phyloP scores from a whole-genome alignment of 2,113 vertebrate genomes.

The Ursus arctos region DNA sequence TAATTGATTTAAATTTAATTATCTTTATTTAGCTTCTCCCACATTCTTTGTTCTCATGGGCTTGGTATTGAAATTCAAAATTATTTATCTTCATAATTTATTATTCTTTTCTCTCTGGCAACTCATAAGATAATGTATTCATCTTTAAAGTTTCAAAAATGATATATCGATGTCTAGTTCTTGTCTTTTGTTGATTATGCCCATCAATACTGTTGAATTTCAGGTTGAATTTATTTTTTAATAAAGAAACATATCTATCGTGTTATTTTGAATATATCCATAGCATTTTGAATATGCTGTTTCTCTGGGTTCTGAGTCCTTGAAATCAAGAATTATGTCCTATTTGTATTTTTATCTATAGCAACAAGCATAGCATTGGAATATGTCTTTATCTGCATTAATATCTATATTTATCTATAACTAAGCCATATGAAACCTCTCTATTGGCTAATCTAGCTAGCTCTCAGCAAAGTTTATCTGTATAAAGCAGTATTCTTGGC shows the following conservation, averaged over 20 bases:
- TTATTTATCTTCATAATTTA: constrained; percentile 15
- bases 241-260: background rate
- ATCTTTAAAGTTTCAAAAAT: constrained; percentile 26
- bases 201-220: background rate
- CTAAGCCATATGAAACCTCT: background rate
- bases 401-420: background rate
- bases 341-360: background rate
- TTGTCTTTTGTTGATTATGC: background rate
- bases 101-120: background rate
- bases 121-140: background rate
- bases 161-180: background rate
- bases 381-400: background rate
- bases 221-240: background rate
- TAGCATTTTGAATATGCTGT: background rate
- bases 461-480: background rate
- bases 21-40: background rate
- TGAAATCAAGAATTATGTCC: background rate
- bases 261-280: background rate
- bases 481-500: background rate
- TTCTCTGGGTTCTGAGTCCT: background rate
- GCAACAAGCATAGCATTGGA: background rate
- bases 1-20: constrained; percentile 25
- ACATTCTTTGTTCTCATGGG: background rate
- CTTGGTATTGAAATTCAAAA: background rate
- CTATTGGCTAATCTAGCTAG: background rate